phyloP scores from a whole-genome alignment of 2,113 vertebrate genomes.

The Cygnus buccinator region DNA sequence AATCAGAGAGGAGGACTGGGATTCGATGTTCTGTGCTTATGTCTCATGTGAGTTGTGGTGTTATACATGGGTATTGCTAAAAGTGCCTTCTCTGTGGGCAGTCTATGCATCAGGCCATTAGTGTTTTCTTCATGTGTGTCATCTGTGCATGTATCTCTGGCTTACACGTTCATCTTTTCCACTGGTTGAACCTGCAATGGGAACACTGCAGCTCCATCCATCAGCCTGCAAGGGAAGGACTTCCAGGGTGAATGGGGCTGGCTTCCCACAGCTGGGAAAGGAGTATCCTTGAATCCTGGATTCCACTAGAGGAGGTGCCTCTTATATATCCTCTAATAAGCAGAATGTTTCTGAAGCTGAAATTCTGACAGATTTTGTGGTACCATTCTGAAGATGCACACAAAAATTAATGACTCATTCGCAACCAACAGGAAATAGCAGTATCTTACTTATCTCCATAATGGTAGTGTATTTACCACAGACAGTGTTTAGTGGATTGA shows the following conservation, averaged over 20 bases:
- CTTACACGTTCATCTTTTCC: not conserved
- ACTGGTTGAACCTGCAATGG: not conserved
- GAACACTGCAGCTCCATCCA: not conserved
- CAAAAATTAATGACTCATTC: not conserved
- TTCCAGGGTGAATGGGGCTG: not conserved
- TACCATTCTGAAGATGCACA: not conserved
- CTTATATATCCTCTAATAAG: not conserved
- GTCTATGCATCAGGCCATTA: not conserved
- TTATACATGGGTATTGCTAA: not conserved
- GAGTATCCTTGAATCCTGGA: not conserved
- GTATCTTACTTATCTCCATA: not conserved
- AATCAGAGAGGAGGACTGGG: not conserved
- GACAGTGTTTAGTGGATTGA: not conserved
- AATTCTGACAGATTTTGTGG: not conserved
- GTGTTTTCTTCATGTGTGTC: not conserved
- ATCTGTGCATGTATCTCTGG: not conserved
- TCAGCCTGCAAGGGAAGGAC: not conserved
- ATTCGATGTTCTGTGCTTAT: not conserved
- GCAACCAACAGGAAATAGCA: not conserved
- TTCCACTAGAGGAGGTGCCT: accelerated
- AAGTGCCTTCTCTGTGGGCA: not conserved
- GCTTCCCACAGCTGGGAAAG: not conserved
- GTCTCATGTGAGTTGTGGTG: not conserved
- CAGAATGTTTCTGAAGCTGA: not conserved
- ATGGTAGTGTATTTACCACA: not conserved